phyloP scores from a whole-genome alignment of 2,113 vertebrate genomes.

The Hippocampus barbouri region DNA sequence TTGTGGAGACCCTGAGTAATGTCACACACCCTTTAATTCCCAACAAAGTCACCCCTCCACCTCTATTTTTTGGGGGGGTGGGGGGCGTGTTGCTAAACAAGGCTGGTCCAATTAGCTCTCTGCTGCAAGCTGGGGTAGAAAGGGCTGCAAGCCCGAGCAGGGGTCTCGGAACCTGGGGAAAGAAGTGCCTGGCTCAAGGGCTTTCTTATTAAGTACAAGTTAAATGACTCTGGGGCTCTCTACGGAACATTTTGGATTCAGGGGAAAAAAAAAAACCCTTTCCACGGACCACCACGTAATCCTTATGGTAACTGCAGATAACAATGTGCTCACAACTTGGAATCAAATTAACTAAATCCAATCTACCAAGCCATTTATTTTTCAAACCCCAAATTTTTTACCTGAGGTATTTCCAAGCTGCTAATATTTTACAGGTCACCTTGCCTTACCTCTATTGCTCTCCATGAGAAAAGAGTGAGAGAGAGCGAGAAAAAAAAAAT shows the following conservation, averaged over 20 bases:
- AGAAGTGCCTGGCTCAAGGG: conserved; percentile 4
- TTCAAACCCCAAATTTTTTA: not conserved
- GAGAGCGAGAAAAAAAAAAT: not conserved
- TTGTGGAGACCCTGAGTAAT: conserved; percentile 71
- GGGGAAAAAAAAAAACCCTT: not conserved
- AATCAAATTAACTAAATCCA: no score
- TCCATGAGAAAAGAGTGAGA: not conserved
- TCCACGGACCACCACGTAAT: not conserved
- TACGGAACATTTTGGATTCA: not conserved
- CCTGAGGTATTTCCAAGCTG: not conserved
- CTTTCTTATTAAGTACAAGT: not conserved
- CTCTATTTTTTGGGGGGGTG: conserved; percentile 33
- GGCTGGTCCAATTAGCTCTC: conserved; percentile 73
- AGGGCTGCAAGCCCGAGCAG: not conserved
- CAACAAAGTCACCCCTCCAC: conserved; percentile 15
- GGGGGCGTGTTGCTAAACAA: conserved; percentile 70
- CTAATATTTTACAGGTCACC: not conserved
- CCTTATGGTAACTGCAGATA: no score
- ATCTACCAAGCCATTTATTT: not conserved
- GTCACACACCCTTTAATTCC: conserved; percentile 43
- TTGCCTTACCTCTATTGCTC: no score
- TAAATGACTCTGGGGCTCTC: not conserved
- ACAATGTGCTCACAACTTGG: no score
- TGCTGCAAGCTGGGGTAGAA: conserved; percentile 42
- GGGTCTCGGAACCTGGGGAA: not conserved